These are phyloP conservation scores for Lasius fuliginosus DNA, from an alignment of 2,888 invertebrate species.

Conservation along the genomic window DNA sequence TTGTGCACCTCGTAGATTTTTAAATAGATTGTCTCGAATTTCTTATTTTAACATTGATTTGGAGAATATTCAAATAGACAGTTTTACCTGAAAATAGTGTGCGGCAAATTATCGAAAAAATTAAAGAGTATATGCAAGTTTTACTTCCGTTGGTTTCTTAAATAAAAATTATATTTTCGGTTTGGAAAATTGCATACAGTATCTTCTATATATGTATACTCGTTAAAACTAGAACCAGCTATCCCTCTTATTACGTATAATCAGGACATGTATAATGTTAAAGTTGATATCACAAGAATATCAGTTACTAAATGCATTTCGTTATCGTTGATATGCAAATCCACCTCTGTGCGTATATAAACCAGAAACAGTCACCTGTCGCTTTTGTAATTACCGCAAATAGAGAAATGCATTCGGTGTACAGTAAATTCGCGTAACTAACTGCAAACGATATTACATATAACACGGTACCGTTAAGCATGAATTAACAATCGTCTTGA, in stretches of 20 bases:
- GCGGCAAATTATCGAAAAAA: not conserved
- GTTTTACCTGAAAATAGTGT: not conserved
- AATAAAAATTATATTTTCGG: not conserved
- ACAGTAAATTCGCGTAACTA: not conserved
- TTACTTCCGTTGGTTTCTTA: not conserved
- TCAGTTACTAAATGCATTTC: conserved; percentile 37
- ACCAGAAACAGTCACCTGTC: conserved; percentile 2
- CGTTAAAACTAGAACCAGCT: not conserved
- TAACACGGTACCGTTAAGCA: conserved; percentile 1
- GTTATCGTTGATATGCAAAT: conserved; percentile 48
- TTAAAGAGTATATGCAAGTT: not conserved
- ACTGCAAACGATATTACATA: conserved; percentile 3
- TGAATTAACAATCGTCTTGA: not conserved
- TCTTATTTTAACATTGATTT: not conserved
- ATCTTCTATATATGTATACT: not conserved
- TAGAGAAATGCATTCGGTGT: not conserved
- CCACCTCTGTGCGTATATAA: conserved; percentile 24
- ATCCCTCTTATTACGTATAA: not conserved
- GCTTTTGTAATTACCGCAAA: conserved; percentile 15
- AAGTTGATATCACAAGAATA: conserved; percentile 27
- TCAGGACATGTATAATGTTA: not conserved
- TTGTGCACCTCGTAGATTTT: not conserved
- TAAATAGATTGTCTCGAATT: not conserved
- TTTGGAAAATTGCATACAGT: not conserved
- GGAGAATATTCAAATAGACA: not conserved